Base-by-base conservation (phyloP, 2,113 vertebrate genomes). In the Urocitellus parryii region DNA sequence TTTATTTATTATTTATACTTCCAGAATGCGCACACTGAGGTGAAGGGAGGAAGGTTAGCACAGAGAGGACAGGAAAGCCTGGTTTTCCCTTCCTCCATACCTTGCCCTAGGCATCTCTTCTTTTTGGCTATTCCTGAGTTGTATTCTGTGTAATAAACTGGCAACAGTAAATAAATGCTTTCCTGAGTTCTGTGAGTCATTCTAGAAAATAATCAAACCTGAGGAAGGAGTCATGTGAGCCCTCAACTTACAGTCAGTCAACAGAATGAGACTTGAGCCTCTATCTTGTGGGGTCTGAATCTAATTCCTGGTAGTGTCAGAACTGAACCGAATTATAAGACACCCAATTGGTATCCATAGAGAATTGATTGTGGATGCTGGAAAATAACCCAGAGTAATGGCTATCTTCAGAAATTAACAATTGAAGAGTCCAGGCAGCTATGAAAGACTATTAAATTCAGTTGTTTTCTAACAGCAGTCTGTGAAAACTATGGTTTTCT, bases 391-490 rank as follows among this genome's bases (percentile, higher is more conserved):
- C 68, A 58, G 84, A 87, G 56, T 78, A 72, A 77, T 24, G 51
- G 27, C 9, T 82, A 48, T 73, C 72, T 91, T 91, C 68, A 83
- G 56, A 94, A 96, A 90, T 67, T 79, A 94, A 77, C 61, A 81
- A 16, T 16, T 32, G 3, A 80, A 68, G 9, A 91, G 77, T 12
- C 17, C 34, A 91, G 61, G 32, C 32, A 86, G 77, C 70, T 51
- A 16, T 37, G 88, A 74, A 85, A 67, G 24, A 94, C n/a, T 56
- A 32, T 20, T 45, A 53, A 63, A 14, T n/a, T 70, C 34, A 74
- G 18, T 17, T 92, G 51, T 48, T 70, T 5, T 70, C 25, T 45
- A 96, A 92, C 8, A 48, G 27, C 12, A 72, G 45, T 72, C 70
- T 42, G 51, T 13, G 42, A 90, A 92, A 61, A n/a, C 29, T 34